Conservation (phyloP, 2,113 vertebrate species). For the Oreochromis niloticus region DNA sequence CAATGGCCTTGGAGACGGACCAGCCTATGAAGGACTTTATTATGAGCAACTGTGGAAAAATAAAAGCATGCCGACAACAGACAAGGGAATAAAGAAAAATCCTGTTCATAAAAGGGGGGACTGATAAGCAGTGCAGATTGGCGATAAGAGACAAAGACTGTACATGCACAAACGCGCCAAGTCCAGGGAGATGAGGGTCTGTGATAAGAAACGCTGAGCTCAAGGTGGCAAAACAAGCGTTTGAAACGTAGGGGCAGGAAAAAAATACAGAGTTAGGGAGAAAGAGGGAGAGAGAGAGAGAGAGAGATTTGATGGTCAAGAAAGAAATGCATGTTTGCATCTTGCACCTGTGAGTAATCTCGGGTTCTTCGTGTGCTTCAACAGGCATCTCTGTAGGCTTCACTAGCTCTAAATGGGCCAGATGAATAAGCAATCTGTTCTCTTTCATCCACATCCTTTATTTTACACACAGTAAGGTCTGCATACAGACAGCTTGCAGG, state of each 20-base stretch:
- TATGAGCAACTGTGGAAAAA: slow-evolving; percentile 43
- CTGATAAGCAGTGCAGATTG: slow-evolving; percentile 69
- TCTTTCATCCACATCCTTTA: slow-evolving; percentile 67
- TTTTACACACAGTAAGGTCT: slow-evolving; percentile 24
- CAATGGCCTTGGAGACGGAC: not conserved
- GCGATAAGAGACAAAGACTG: slow-evolving; percentile 71
- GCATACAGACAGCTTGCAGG: not conserved
- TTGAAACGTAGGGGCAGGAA: slow-evolving; percentile 22
- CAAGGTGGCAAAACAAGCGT: slow-evolving; percentile 53
- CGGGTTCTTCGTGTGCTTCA: slow-evolving; percentile 14
- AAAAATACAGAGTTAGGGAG: not conserved
- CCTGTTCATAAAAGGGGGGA: slow-evolving; percentile 56
- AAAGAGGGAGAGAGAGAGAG: not conserved
- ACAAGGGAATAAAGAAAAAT: slow-evolving; percentile 40
- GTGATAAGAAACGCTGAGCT: slow-evolving; percentile 45
- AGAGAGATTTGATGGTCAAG: not conserved
- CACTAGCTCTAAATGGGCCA: slow-evolving; percentile 67
- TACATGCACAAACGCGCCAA: slow-evolving; percentile 71
- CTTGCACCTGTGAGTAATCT: slow-evolving; percentile 68
- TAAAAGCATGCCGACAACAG: slow-evolving; percentile 51
- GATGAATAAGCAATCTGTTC: slow-evolving; percentile 72
- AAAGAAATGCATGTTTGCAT: not conserved
- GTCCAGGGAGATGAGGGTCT: slow-evolving; percentile 57
- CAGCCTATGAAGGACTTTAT: slow-evolving; percentile 30
- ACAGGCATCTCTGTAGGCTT: slow-evolving; percentile 61